These are phyloP conservation scores for Leptodactylus fuscus DNA, from an alignment of 2,113 vertebrate genomes.

Conservation along the genomic window DNA sequence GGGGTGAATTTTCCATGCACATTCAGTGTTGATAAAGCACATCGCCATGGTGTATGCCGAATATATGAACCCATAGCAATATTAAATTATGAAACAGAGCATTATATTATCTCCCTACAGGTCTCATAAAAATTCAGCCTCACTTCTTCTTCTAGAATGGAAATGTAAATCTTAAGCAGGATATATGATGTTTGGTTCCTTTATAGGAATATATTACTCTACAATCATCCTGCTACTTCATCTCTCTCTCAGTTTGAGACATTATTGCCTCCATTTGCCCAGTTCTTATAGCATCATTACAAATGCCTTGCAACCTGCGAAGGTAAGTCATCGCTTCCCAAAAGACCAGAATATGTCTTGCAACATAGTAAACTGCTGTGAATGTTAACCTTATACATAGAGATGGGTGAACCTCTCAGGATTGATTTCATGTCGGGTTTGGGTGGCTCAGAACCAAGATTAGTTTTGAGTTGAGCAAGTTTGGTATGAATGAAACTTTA, in stretches of 20 bases:
- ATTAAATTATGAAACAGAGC: conserved; percentile 27
- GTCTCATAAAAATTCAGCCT: conserved; percentile 1
- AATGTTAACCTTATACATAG: no score
- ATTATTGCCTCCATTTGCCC: neutral
- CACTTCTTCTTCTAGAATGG: neutral
- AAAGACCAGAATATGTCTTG: no score
- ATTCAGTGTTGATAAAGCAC: conserved; percentile 35
- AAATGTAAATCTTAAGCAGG: neutral
- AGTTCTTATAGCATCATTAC: neutral
- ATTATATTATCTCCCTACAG: neutral
- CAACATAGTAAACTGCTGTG: no score
- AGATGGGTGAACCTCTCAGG: no score
- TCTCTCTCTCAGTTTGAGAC: neutral
- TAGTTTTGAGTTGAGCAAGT: no score
- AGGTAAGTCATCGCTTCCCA: neutral
- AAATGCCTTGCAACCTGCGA: neutral
- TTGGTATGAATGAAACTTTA: no score
- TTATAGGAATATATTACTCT: neutral
- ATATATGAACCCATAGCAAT: conserved; percentile 32
- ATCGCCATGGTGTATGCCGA: neutral
- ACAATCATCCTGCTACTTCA: no score
- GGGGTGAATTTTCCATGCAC: conserved; percentile 21
- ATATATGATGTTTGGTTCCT: neutral
- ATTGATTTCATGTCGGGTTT: no score
- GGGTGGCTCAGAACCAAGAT: no score